These are phyloP conservation scores for Balanococcus diminutus DNA, from an alignment of 2,888 invertebrate species.

Conservation along the genomic window DNA sequence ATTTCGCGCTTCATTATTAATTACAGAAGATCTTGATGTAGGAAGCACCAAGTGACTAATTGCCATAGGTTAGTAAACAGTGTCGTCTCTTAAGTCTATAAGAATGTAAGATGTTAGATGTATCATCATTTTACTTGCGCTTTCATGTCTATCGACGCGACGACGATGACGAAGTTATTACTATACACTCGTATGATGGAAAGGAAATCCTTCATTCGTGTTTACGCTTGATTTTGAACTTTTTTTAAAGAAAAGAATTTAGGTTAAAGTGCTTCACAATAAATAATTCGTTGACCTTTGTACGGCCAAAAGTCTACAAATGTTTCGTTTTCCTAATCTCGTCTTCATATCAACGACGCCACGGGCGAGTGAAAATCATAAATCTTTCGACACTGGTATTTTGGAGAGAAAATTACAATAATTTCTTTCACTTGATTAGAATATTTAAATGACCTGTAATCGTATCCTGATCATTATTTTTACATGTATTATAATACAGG, in stretches of 20 bases:
- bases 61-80: background rate
- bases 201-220: constrained; percentile 3
- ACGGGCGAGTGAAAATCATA: background rate
- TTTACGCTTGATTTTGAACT: background rate
- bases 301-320: background rate
- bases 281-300: constrained; percentile 24
- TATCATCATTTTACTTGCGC: background rate
- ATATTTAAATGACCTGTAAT: too few species aligned
- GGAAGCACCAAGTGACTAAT: background rate
- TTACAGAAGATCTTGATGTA: background rate
- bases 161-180: background rate
- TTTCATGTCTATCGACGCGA: background rate
- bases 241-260: background rate
- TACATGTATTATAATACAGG: too few species aligned
- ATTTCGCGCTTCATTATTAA: constrained; percentile 10
- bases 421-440: too few species aligned
- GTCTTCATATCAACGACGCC: background rate
- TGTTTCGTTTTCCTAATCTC: constrained; percentile 6
- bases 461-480: too few species aligned
- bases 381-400: background rate
- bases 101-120: background rate
- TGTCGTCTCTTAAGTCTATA: background rate
- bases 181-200: background rate
- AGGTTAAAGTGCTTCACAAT: background rate
- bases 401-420: background rate